Conservation (phyloP, 2,113 vertebrate species). For the Formicarius rufipectus region DNA sequence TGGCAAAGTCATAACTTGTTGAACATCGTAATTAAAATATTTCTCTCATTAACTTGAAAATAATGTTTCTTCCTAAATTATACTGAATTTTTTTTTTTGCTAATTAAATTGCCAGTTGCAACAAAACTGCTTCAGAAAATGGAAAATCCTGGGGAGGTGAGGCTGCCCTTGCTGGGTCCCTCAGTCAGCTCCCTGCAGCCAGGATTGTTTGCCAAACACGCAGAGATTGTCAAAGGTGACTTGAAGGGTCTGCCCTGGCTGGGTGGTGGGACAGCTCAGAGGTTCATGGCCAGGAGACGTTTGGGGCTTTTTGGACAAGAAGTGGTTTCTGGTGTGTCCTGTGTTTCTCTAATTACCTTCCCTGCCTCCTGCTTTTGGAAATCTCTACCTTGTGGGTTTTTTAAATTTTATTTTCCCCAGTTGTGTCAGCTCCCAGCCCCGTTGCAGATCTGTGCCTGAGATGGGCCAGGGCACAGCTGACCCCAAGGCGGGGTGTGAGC, state of each 20-base stretch:
- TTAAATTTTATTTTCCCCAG: fast-evolving
- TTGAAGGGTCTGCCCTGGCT: not conserved
- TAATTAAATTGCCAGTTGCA: conserved; percentile 71
- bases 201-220: not conserved
- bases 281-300: fast-evolving
- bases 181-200: not conserved
- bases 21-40: conserved; percentile 71
- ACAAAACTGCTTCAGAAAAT: not conserved
- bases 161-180: not conserved
- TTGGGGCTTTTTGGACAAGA: not conserved
- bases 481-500: not conserved
- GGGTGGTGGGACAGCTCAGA: not conserved
- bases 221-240: not conserved
- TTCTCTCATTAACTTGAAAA: conserved; percentile 70
- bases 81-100: not conserved
- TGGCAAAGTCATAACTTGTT: conserved; percentile 56
- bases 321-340: not conserved
- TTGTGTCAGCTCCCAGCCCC: not conserved
- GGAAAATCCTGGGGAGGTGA: not conserved
- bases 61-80: conserved; percentile 54
- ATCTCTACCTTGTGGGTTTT: not conserved
- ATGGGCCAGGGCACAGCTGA: not conserved
- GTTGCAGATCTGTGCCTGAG: fast-evolving
- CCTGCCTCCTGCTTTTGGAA: not conserved
- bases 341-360: too few relatives aligned